Percentiles rank a stretch among this genome's conserved stretches.
These are phyloP conservation scores for Poecilia velifera DNA, from an alignment of 2,797 vertebrate species.

Conservation along the genomic window DNA sequence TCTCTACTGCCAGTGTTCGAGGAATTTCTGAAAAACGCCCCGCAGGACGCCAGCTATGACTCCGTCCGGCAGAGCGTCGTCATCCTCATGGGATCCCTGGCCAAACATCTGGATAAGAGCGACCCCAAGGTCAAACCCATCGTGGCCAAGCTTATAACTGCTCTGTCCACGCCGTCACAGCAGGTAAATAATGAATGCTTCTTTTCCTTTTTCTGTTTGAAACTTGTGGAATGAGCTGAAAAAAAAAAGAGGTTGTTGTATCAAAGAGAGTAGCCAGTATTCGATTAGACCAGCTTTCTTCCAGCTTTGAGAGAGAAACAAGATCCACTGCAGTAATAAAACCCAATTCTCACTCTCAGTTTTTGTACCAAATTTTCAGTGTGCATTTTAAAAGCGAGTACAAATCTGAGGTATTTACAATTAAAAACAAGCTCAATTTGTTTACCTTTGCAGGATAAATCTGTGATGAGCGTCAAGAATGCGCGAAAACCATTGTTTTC, in stretches of 20 bases:
- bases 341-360: neutral
- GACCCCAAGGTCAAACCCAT: slow-evolving; percentile 99
- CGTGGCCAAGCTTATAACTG: slow-evolving; percentile 95
- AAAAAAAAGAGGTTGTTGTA: neutral
- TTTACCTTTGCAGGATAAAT: too few species aligned
- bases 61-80: slow-evolving; percentile 97
- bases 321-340: neutral
- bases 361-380: neutral
- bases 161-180: slow-evolving; percentile 96
- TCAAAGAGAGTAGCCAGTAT: neutral
- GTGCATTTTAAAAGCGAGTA: neutral
- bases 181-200: slow-evolving; percentile 81
- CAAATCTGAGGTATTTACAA: neutral
- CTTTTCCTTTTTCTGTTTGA: neutral
- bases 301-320: neutral
- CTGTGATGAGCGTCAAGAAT: too few species aligned
- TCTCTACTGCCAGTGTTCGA: slow-evolving; percentile 96
- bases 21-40: slow-evolving; percentile 95
- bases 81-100: slow-evolving; percentile 97
- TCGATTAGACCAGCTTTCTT: neutral
- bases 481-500: too few species aligned
- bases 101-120: slow-evolving; percentile 97
- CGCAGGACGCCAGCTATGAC: slow-evolving; percentile 96
- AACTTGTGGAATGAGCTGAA: neutral
- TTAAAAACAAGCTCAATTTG: neutral